These are phyloP conservation scores for Cacoxenus indagator DNA, from an alignment of 2,888 invertebrate genomes.

Conservation along the genomic window DNA sequence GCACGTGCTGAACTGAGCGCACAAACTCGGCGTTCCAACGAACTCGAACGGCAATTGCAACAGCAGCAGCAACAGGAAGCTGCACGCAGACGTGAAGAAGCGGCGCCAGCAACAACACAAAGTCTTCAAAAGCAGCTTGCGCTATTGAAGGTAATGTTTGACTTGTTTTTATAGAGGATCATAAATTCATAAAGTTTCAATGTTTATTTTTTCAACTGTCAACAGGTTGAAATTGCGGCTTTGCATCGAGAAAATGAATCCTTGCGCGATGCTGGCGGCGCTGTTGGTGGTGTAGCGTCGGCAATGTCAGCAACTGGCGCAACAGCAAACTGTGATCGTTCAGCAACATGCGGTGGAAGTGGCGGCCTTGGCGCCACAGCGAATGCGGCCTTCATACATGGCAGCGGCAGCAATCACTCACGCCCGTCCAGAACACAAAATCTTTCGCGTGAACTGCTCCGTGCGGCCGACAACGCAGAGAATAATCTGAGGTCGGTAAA, in stretches of 20 bases:
- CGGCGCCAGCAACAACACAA: constrained; percentile 76
- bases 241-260: constrained; percentile 73
- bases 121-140: constrained; percentile 81
- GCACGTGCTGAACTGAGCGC: constrained; percentile 73
- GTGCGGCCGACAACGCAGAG: constrained; percentile 78
- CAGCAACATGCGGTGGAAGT: constrained; percentile 24
- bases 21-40: constrained; percentile 72
- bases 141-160: constrained; percentile 79
- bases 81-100: constrained; percentile 74
- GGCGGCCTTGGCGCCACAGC: constrained; percentile 33
- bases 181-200: not conserved
- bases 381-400: constrained; percentile 50
- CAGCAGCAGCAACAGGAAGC: constrained; percentile 72
- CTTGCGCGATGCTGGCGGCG: constrained; percentile 71
- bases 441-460: constrained; percentile 75
- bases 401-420: constrained; percentile 56
- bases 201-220: not conserved
- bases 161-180: no score
- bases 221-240: constrained; percentile 72
- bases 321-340: constrained; percentile 40
- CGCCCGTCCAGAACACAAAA: constrained; percentile 71
- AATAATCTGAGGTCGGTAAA: constrained; percentile 74
- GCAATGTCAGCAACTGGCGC: constrained; percentile 8
- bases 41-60: constrained; percentile 73
- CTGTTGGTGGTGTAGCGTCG: constrained; percentile 64